A percentile compares a stretch with the other conserved stretches of the same genome.
phyloP scores from a whole-genome alignment of 2,113 vertebrate species.

The Epinephelus lanceolatus region DNA sequence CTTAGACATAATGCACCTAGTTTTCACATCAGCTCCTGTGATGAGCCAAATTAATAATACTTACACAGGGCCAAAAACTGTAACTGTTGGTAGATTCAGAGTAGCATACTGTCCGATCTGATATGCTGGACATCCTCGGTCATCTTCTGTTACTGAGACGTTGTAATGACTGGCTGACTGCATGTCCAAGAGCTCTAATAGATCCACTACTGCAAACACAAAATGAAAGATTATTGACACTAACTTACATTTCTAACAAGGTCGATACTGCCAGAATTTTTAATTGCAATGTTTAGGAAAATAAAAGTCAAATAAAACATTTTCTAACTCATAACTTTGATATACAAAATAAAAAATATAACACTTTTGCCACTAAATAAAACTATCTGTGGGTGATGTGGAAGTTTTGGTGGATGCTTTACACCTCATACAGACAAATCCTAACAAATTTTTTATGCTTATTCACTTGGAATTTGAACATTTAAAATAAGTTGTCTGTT shows the following conservation, averaged over 20 bases:
- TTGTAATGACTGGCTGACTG: constrained; percentile 37
- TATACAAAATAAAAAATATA: not conserved
- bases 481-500: not conserved
- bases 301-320: not conserved
- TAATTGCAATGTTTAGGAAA: not conserved
- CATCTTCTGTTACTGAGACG: constrained; percentile 40
- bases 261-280: not conserved
- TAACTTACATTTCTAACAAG: not conserved
- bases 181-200: constrained; percentile 41
- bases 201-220: constrained; percentile 45
- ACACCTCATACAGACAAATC: not conserved
- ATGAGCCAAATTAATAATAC: not conserved
- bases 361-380: not conserved
- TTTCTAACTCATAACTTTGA: not conserved
- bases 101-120: constrained; percentile 50
- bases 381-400: not conserved
- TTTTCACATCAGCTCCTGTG: not conserved
- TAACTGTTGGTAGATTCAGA: constrained; percentile 19
- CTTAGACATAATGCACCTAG: not conserved
- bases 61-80: constrained; percentile 35
- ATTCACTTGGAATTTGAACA: not conserved
- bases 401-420: not conserved
- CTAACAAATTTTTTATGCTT: no score
- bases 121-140: constrained; percentile 32
- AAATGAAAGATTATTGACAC: not conserved